Evolutionary conservation across 1,140 invertebrate species (phyloP).

Genomic region (Proctacanthus coquilletti): DNA sequence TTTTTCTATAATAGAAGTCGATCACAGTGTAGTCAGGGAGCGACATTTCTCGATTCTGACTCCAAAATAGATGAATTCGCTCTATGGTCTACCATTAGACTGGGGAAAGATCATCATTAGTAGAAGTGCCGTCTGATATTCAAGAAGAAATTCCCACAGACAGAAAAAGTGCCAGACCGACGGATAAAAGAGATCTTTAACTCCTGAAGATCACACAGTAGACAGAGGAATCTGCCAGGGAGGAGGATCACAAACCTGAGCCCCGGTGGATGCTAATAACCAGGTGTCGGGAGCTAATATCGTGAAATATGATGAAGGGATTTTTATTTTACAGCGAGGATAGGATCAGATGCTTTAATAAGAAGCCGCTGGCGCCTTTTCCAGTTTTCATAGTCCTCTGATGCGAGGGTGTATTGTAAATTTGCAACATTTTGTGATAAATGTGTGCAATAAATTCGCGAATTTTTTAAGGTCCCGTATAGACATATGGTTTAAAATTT

Average conservation of each 20-base stretch:
- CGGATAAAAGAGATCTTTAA: background rate
- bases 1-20: no score
- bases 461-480: no score
- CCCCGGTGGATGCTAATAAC: background rate
- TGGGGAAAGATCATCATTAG: no score
- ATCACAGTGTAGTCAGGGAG: background rate
- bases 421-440: no score
- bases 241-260: background rate
- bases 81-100: no score
- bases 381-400: no score
- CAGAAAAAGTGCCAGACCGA: background rate
- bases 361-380: no score
- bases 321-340: no score
- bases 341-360: no score
- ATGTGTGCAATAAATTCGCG: no score
- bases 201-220: background rate
- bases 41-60: background rate
- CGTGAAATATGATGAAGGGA: background rate
- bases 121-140: background rate
- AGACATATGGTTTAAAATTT: no score
- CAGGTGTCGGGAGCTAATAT: conserved; percentile 1
- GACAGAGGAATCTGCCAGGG: background rate
- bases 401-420: no score
- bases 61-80: background rate
- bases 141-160: background rate